Evolutionary conservation across 2,888 invertebrate genomes (phyloP), one percentile per base, ranked within the genome.

Genomic region (Ditylenchus weischeri): DNA sequence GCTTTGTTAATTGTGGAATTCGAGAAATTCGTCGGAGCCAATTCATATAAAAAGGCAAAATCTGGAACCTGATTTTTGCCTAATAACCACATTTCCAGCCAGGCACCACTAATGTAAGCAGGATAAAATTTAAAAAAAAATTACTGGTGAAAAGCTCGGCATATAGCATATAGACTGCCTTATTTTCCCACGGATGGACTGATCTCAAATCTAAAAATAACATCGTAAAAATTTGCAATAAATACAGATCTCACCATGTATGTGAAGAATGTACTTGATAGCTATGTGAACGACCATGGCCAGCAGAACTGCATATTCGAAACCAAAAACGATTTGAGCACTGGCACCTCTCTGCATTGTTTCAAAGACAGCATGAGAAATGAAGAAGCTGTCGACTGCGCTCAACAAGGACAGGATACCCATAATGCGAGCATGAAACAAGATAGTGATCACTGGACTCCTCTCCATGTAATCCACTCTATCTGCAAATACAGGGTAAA

Each of bases 381-480:
- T 90, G 86, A 96, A 92, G 81, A 90, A 89, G 71, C 90, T 87
- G 85, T 98, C 96, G 64, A 92, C 86, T 19, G 89, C 86, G 23
- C 90, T 90, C 72, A 99, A 85, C 70, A 94, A 86, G 73, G 89
- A 86, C 70, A 96, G 86, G 69, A 98, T 86, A 51, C 86, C 89
- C 70, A 92, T 87, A 62, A 94, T 92, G 83, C 98, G 87, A 47
- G 93, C 85, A 84, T 98, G 98, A 85, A 99, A 99, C 66, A 95
- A 84, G 88, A 90, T 89, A 63, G 96, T 92, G 80, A 99, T 93
- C 0, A 95, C 89, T 35, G 98, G 98, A 85, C 93, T 95, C 83
- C 96, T 88, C 86, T 98, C 98, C 98, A 98, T 99, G 88, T 91
- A 96, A 86, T 99, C 98, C 48, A 99, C 94, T 83, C 98, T 88